Conservation (phyloP, 2,797 vertebrate species). For the Anomalospiza imberbis region DNA sequence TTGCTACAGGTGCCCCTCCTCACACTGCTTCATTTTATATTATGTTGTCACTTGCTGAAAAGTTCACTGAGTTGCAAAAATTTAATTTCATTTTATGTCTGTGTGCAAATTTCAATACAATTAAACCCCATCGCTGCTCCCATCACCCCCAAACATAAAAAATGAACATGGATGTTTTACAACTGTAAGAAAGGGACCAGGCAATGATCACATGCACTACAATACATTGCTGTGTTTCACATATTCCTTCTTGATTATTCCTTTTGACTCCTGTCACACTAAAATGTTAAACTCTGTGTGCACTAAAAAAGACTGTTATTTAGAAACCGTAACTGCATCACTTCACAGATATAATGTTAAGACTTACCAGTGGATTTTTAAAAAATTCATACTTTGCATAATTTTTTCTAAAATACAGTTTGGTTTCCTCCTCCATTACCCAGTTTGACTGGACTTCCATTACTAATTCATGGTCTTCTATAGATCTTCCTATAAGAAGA, state of each 20-base stretch:
- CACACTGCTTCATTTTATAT: not conserved
- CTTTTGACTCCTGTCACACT: not conserved
- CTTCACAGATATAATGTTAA: not conserved
- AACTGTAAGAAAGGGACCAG: not conserved
- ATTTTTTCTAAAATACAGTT: conserved; percentile 94
- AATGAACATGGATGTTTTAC: not conserved
- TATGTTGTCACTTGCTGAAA: not conserved
- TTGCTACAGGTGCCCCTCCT: not conserved
- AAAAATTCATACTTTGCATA: conserved; percentile 99
- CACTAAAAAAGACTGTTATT: not conserved
- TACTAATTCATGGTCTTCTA: conserved; percentile 95
- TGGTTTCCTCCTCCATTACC: conserved; percentile 89
- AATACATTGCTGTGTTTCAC: not conserved
- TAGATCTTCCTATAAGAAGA: conserved; percentile 83
- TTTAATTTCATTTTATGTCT: not conserved
- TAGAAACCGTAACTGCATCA: not conserved
- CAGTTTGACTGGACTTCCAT: conserved; percentile 90
- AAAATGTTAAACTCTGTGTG: not conserved
- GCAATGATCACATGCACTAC: not conserved
- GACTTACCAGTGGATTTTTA: conserved; percentile 92
- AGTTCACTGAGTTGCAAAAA: not conserved
- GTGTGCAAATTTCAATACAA: not conserved
- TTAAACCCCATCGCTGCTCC: not conserved
- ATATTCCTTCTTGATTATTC: not conserved
- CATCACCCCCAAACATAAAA: not conserved